phyloP scores from a whole-genome alignment of 1,140 invertebrate genomes.

The Nasonia giraulti region DNA sequence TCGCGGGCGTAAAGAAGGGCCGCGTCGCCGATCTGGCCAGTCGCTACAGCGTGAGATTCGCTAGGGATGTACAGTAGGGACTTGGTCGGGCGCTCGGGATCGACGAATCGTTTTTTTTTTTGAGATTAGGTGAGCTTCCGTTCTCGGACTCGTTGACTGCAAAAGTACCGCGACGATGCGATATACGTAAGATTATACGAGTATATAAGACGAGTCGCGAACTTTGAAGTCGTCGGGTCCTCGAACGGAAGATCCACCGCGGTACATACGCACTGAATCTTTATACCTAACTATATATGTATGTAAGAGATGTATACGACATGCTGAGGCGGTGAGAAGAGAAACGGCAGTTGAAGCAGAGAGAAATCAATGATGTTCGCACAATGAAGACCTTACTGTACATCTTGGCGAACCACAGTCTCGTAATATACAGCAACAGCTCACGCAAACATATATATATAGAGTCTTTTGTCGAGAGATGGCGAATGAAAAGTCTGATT shows the following conservation, averaged over 20 bases:
- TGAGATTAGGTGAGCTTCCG: background rate
- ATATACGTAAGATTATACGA: background rate
- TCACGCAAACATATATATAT: background rate
- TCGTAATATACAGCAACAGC: background rate
- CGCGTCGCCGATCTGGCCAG: background rate
- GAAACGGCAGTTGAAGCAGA: too few species aligned
- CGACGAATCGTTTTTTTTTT: background rate
- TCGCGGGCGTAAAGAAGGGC: background rate
- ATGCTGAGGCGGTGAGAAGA: background rate
- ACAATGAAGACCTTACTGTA: conserved; percentile 18
- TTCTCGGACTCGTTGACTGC: background rate
- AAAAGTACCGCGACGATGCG: too few species aligned
- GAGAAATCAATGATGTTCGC: background rate
- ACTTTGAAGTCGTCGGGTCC: background rate
- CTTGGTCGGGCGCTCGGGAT: background rate
- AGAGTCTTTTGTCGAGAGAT: conserved; percentile 11
- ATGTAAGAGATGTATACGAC: background rate
- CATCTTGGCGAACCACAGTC: background rate
- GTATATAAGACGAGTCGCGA: background rate
- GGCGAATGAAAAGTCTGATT: conserved; percentile 45
- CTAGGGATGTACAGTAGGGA: conserved; percentile 37
- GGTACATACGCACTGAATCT: background rate
- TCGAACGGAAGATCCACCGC: background rate
- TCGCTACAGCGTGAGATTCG: background rate
- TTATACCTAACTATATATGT: background rate